Evolutionary conservation across 2,113 vertebrate species (phyloP).

Genomic region (Dipodomys ordii): DNA sequence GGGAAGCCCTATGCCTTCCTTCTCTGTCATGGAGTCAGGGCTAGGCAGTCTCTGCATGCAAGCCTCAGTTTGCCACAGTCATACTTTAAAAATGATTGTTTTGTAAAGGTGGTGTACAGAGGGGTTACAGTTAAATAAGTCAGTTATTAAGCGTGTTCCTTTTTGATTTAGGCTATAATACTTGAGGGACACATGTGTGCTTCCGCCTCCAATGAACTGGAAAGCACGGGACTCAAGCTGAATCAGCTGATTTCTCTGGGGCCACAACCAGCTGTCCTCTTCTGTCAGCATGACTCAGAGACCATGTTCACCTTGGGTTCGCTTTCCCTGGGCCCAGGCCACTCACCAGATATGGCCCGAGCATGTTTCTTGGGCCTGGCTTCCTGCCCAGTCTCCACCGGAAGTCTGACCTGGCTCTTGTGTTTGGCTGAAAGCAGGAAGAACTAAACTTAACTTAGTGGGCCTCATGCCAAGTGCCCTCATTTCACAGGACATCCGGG

Average conservation of each 20-base stretch:
- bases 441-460: slow-evolving; percentile 47
- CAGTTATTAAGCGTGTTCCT: too few relatives aligned
- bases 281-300: background rate
- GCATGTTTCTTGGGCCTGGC: background rate
- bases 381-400: slow-evolving; percentile 20
- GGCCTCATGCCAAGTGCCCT: slow-evolving; percentile 60
- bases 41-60: background rate
- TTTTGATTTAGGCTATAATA: too few relatives aligned
- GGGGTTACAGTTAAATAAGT: too few relatives aligned
- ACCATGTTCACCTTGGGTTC: background rate
- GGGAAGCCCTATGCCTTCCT: accelerated
- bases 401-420: background rate
- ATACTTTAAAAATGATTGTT: background rate
- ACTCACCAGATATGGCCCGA: background rate
- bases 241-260: background rate
- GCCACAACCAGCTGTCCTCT: background rate
- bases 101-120: too few relatives aligned
- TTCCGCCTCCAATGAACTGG: background rate
- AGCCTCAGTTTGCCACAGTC: background rate
- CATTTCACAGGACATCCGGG: slow-evolving; percentile 71
- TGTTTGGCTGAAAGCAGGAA: slow-evolving; percentile 55
- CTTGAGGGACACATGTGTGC: background rate
- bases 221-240: background rate
- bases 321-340: background rate
- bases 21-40: background rate